These are phyloP conservation scores for Tetragonula carbonaria DNA, from an alignment of 2,888 invertebrate species.

Conservation along the genomic window DNA sequence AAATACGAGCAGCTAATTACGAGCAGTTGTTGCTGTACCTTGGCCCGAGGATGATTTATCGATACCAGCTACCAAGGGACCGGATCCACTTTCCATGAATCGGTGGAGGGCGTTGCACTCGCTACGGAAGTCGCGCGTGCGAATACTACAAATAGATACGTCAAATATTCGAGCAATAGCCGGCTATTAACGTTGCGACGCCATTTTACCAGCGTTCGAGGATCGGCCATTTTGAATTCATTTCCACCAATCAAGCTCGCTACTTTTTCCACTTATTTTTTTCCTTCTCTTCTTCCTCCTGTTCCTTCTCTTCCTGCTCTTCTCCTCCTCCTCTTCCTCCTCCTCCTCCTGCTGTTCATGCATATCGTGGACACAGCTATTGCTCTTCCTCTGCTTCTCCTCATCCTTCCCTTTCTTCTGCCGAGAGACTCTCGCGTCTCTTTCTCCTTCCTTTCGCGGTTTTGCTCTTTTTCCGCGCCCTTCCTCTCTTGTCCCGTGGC, in stretches of 20 bases:
- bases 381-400: conserved; percentile 4
- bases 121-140: neutral
- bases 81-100: conserved; percentile 5
- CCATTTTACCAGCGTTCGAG: conserved; percentile 78
- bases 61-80: conserved; percentile 9
- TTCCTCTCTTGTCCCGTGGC: conserved; percentile 52
- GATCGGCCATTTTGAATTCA: conserved; percentile 83
- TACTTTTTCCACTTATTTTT: conserved; percentile 76
- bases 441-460: conserved; percentile 35
- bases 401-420: neutral
- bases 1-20: conserved; percentile 35
- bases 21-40: conserved; percentile 8
- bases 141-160: conserved; percentile 75
- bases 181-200: conserved; percentile 75
- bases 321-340: conserved; percentile 15
- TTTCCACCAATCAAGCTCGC: conserved; percentile 81
- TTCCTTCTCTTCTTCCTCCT: conserved; percentile 57
- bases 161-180: conserved; percentile 75
- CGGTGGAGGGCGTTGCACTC: neutral
- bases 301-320: conserved; percentile 48
- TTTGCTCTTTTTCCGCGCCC: conserved; percentile 34
- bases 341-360: neutral
- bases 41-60: conserved; percentile 19
- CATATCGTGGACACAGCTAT: neutral
- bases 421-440: conserved; percentile 2